Conservation (phyloP, 2,888 invertebrate genomes). For the Coleophora flavipennella region DNA sequence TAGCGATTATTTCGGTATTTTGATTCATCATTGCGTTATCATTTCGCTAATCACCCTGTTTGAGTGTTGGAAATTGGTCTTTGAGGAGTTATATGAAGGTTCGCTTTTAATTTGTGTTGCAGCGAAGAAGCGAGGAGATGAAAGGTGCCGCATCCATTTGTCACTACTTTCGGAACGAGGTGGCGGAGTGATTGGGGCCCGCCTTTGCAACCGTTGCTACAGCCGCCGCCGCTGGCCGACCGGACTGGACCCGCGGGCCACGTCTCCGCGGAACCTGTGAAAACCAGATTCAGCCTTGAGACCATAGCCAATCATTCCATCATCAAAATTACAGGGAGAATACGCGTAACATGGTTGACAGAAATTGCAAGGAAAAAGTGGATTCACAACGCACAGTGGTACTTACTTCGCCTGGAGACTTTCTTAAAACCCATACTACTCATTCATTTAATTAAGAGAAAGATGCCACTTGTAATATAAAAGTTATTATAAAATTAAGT, state of each 20-base stretch:
- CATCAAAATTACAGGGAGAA: constrained; percentile 53
- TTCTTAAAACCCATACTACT: too few relatives aligned
- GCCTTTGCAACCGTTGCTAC: too few relatives aligned
- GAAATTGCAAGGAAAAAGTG: constrained; percentile 19
- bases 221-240: constrained; percentile 41
- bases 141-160: constrained; percentile 69
- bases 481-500: too few relatives aligned
- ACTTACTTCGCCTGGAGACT: too few relatives aligned
- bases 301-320: constrained; percentile 57
- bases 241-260: constrained; percentile 45
- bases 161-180: constrained; percentile 65
- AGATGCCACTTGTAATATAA: too few relatives aligned
- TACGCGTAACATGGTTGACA: constrained; percentile 26
- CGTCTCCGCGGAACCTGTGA: constrained; percentile 39
- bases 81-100: constrained; percentile 20
- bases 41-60: constrained; percentile 44
- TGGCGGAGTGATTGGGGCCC: constrained; percentile 40
- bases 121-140: constrained; percentile 42
- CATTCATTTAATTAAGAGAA: too few relatives aligned
- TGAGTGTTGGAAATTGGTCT: constrained; percentile 18
- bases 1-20: constrained; percentile 68
- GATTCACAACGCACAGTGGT: constrained; percentile 12
- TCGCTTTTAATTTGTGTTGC: constrained; percentile 23
- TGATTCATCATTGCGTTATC: constrained; percentile 56
- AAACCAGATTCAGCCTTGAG: constrained; percentile 55